Evolutionary conservation across 2,113 vertebrate genomes (phyloP), one percentile per base, ranked within the genome.

Genomic region (Odontophorus gujanensis): DNA sequence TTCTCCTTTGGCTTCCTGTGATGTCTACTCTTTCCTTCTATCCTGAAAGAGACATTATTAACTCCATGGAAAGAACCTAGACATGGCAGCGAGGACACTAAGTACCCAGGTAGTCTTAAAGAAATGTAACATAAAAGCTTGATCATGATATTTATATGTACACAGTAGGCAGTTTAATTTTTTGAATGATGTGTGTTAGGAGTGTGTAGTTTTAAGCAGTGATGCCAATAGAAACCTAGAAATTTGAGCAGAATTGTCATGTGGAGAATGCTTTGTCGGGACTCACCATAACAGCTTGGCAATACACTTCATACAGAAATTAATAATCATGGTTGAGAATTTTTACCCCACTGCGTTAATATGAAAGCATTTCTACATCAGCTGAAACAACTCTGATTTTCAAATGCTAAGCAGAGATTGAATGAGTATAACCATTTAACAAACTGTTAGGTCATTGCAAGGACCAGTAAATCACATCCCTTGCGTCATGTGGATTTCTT

Each of bases 381-480:
- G n/a, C 55, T 79, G 66, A 69, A 92, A 28, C 75, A 91, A 66
- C 26, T 25, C 26, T 32, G 65, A 18, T 50, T 95, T 94, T 85
- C 63, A 93, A 69, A 48, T 74, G 26, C 6, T 69, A 45, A 80
- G 38, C 50, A 71, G 75, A 55, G 45, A 15, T 38, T 62, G 53
- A 85, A 89, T 87, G 48, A 92, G 48, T 85, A 58, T 47, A 90
- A 36, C 40, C 26, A 59, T 84, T 91, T 36, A 67, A 87, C 6
- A 9, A 76, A 42, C 42, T 92, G 78, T 74, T 59, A 74, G 11
- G 59, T 63, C 36, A 21, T 75, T 67, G 19, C 51, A 85, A 79
- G 20, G 30, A 63, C 63, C 76, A 51, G 24, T 87, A 93, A 93
- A 95, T 89, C 85, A 89, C 65, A 71, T 59, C 30, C 81, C 72